Conservation (phyloP, 2,113 vertebrate species). For the Proterorhinus semilunaris region DNA sequence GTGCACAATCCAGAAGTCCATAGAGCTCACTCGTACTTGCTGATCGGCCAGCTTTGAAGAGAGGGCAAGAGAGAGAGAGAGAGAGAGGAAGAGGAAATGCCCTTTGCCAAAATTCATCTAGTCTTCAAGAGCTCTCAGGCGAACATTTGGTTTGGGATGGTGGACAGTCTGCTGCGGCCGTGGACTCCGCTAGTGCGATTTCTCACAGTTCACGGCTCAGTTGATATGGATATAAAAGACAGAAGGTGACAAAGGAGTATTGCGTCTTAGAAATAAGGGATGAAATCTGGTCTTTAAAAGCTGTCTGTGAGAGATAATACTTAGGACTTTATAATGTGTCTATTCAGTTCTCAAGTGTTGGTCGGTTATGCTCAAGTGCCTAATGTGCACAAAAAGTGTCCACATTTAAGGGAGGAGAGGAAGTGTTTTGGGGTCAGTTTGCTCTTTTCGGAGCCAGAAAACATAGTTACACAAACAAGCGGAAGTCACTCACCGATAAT, state of each 20-base stretch:
- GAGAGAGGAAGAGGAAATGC: constrained; percentile 16
- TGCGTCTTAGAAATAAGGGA: constrained; percentile 18
- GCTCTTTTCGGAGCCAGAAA: too few relatives aligned
- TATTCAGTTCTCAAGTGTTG: not conserved
- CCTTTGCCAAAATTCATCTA: constrained; percentile 54
- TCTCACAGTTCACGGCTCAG: constrained; percentile 34
- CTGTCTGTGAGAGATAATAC: not conserved
- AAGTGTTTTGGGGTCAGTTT: not conserved
- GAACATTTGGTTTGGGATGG: constrained; percentile 26
- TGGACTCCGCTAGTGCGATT: constrained; percentile 10
- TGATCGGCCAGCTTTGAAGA: constrained; percentile 44
- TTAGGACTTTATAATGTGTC: not conserved
- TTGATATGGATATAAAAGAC: constrained; percentile 42
- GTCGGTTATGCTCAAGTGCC: constrained; percentile 1
- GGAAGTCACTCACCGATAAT: too few relatives aligned
- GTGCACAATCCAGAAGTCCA: constrained; percentile 35
- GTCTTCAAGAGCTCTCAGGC: constrained; percentile 46
- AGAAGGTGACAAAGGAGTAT: constrained; percentile 27
- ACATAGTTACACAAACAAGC: too few relatives aligned
- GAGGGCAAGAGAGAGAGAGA: constrained; percentile 19
- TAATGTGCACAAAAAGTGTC: not conserved
- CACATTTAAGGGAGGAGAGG: not conserved
- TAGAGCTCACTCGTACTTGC: constrained; percentile 29
- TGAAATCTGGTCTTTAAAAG: constrained; percentile 17
- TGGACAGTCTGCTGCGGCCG: constrained; percentile 9